These are phyloP conservation scores for Ganaspis sp. DNA, from an alignment of 1,140 invertebrate genomes.

Conservation along the genomic window DNA sequence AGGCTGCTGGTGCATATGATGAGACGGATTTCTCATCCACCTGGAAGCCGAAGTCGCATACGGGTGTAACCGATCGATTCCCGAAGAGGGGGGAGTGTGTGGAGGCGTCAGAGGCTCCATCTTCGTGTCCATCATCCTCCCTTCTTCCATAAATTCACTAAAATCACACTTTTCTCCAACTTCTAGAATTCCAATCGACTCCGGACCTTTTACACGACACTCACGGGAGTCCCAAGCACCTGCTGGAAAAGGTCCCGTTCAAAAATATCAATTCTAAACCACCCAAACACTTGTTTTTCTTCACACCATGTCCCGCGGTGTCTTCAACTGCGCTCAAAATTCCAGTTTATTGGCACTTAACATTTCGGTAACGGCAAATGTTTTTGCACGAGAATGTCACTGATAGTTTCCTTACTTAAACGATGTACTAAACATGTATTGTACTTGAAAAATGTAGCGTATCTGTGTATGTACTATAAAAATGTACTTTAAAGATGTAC, in stretches of 20 bases:
- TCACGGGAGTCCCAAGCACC: neutral
- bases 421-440: no score
- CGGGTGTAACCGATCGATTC: conserved; percentile 72
- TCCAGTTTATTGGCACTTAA: neutral
- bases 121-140: conserved; percentile 59
- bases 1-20: conserved; percentile 49
- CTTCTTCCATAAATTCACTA: conserved; percentile 3
- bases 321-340: neutral
- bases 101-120: conserved; percentile 81
- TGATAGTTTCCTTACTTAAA: no score
- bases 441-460: no score
- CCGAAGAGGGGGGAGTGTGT: conserved; percentile 80
- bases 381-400: no score
- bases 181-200: neutral
- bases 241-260: neutral
- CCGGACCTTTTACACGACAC: neutral
- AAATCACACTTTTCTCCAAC: conserved; percentile 39
- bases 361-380: no score
- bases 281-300: neutral
- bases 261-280: no score
- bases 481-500: no score
- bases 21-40: conserved; percentile 50
- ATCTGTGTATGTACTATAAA: no score
- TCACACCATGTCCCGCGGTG: neutral
- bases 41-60: conserved; percentile 55